A percentile compares a stretch with the other conserved stretches of the same genome.
phyloP scores from a whole-genome alignment of 2,797 vertebrate species.

The Coccyzus lansbergi region DNA sequence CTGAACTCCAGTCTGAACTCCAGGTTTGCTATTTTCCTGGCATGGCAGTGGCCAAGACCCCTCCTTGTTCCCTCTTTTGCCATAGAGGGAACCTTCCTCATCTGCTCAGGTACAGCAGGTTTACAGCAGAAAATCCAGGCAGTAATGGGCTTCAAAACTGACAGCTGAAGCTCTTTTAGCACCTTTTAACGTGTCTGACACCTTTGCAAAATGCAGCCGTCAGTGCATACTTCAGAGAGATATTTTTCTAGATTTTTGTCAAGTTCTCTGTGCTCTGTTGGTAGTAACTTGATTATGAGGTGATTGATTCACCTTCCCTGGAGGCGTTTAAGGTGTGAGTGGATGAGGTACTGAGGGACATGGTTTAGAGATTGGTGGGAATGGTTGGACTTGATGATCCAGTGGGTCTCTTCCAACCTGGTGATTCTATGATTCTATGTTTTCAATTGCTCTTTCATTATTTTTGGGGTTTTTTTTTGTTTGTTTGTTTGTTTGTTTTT shows the following conservation, averaged over 20 bases:
- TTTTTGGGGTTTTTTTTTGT: too few relatives aligned
- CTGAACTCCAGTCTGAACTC: neutral
- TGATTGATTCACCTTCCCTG: too few relatives aligned
- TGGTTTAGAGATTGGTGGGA: too few relatives aligned
- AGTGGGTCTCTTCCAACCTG: too few relatives aligned
- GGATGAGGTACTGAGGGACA: too few relatives aligned
- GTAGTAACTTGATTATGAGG: neutral
- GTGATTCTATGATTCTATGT: too few relatives aligned
- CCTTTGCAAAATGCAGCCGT: neutral
- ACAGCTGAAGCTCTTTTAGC: neutral
- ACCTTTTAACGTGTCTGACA: neutral
- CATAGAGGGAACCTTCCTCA: neutral
- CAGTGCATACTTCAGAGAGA: neutral
- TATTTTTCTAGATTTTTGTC: neutral
- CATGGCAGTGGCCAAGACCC: neutral
- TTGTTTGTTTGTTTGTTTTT: too few relatives aligned
- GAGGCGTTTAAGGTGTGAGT: too few relatives aligned
- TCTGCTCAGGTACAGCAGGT: too few relatives aligned
- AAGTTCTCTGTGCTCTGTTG: neutral
- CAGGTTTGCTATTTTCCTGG: neutral
- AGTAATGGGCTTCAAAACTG: neutral
- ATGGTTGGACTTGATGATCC: too few relatives aligned
- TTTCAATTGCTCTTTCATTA: neutral
- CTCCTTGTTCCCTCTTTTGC: neutral
- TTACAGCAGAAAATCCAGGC: neutral